Base-by-base conservation (phyloP, 2,113 vertebrate genomes). In the Danio rerio region DNA sequence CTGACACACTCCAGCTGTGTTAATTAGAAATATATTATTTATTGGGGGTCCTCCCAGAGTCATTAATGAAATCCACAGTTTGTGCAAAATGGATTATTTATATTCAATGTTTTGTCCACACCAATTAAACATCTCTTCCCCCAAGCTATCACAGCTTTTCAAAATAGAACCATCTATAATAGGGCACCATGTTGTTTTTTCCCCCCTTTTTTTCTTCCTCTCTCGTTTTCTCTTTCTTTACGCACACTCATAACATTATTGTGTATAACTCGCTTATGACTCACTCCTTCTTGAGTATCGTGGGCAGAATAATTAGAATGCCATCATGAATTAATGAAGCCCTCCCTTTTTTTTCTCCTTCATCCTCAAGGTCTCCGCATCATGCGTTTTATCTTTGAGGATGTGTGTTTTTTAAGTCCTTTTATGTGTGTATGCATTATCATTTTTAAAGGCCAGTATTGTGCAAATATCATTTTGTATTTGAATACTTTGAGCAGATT, bases 241-340 rank as follows among this genome's bases (percentile, higher is more conserved):
- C n/a, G 2, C 63, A 7, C 72, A 16, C 62, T 43, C 58, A 50
- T 20, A 50, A 49, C 20, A 31, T 78, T 56, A 78, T 77, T n/a
- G 18, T 58, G 18, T 43, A 78, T 31, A 61, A 55, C 59, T 68
- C 62, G 42, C 53, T 66, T 66, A 78, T 81, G 45, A 61, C 78
- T 55, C 47, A 62, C 21, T 59, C 62, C 40, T 81, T n/a, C 50
- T 86, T 92, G 89, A 89, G 88, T 88, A 89, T 85, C 83, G 86
- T 80, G 69, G 87, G 87, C 78, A 81, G 85, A 85, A 90, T 90
- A 82, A 90, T 93, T 91, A 90, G 83, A 90, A 89, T 90, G 80
- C 7, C 90, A 85, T 62, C 12, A 42, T 49, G 49, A 84, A 89
- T 89, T 90, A 86, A 91, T 89, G 84, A 88, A 83, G 81, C 56